phyloP scores from a whole-genome alignment of 2,888 invertebrate genomes.

The Nymphalis polychloros region DNA sequence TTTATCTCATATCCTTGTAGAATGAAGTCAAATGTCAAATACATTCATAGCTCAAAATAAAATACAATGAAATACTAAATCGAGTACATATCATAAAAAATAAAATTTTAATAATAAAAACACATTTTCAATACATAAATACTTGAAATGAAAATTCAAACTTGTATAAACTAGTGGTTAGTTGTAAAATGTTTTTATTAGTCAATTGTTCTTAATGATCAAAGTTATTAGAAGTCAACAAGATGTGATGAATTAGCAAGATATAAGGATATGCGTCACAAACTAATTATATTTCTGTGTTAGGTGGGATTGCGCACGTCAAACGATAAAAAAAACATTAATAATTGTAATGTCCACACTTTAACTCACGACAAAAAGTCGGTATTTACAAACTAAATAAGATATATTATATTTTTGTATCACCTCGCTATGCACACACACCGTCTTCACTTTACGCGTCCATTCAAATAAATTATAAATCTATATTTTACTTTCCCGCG shows the following conservation, averaged over 20 bases:
- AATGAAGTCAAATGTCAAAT: slow-evolving; percentile 14
- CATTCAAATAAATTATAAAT: too few species aligned
- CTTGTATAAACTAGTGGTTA: neutral
- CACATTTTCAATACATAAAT: neutral
- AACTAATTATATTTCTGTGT: slow-evolving; percentile 20
- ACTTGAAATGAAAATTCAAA: neutral
- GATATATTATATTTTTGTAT: too few species aligned
- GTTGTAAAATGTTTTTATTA: slow-evolving; percentile 3
- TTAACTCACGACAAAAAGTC: too few species aligned
- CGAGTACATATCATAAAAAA: too few species aligned
- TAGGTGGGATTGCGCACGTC: slow-evolving; percentile 5
- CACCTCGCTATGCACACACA: too few species aligned
- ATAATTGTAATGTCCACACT: neutral
- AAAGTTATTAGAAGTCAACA: neutral
- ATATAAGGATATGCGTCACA: slow-evolving; percentile 23
- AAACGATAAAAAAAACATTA: slow-evolving; percentile 6
- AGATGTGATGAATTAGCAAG: neutral
- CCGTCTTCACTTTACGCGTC: too few species aligned
- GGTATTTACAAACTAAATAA: too few species aligned
- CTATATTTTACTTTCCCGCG: too few species aligned
- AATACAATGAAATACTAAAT: neutral
- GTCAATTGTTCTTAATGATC: neutral
- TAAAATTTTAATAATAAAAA: too few species aligned
- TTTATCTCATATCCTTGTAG: neutral
- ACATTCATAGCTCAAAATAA: neutral